Base-by-base conservation (phyloP, 1,140 invertebrate genomes). In the Thalassaphorura encarpata region DNA sequence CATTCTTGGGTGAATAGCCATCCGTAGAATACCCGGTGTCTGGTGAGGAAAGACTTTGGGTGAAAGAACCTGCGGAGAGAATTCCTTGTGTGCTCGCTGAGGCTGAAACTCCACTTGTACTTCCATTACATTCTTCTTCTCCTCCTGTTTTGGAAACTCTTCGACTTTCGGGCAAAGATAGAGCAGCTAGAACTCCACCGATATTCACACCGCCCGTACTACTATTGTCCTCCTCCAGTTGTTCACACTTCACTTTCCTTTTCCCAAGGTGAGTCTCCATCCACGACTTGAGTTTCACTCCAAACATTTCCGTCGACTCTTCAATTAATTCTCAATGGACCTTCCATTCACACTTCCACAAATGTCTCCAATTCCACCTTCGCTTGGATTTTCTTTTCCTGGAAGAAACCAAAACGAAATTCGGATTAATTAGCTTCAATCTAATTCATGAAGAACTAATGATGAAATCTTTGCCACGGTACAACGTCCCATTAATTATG, bases 21-120 rank as follows among this genome's bases (percentile, higher is more conserved):
- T 65, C 63, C 11, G 63, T 65, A 16, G 59, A 61, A 42, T 65
- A 65, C 13, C 61, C 61, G 5, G 63, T 65, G 45, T 65, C 63
- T n/a, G 63, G 63, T 16, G 63, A 65, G 16, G 63, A 64, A 2
- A 64, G 55, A 45, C 39, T 52, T n/a, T 51, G 48, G 21, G 33
- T 51, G 24, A 24, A 42, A 8, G 24, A 27, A 21, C 51, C 48
- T 3, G 27, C 27, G 33, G 27, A 19, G 26, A 21, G 24, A 6
- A n/a, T 23, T 6, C 40, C 36, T 4, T 27, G 26, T 36, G n/a
- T 42, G 16, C 27, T 13, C 23, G 19, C 33, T 13, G 27, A 26
- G n/a, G 23, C 19, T 3, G 52, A 36, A 26, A 23, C 31, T 16
- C 16, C n/a, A n/a, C 41, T 29, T 16, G 56, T 52, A 27, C 50